Conservation (phyloP, 2,888 invertebrate species). For the Lycocerus yunnanus region DNA sequence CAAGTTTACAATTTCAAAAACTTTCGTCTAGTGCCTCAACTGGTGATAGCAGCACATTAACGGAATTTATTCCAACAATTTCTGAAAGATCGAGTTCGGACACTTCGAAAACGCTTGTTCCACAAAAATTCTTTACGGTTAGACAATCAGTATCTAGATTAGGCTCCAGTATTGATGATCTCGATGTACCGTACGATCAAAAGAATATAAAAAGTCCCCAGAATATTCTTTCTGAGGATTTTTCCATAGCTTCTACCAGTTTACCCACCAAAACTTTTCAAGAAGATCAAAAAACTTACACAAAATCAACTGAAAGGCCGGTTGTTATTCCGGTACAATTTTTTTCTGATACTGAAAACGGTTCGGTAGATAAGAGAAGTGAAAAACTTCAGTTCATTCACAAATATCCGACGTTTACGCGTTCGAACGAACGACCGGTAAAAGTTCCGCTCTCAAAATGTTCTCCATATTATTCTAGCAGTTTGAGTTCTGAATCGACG, state of each 20-base stretch:
- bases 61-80: conserved; percentile 74
- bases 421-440: conserved; percentile 50
- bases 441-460: conserved; percentile 65
- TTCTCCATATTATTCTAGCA: conserved; percentile 77
- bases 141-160: conserved; percentile 43
- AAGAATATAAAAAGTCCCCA: conserved; percentile 49
- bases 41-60: conserved; percentile 56
- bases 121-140: conserved; percentile 55
- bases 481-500: conserved; percentile 74
- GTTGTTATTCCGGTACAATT: conserved; percentile 59
- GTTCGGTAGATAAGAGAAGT: conserved; percentile 56
- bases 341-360: conserved; percentile 56
- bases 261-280: conserved; percentile 26
- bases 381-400: conserved; percentile 51
- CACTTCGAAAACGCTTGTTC: conserved; percentile 73
- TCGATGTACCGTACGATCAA: conserved; percentile 41
- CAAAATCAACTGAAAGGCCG: conserved; percentile 60
- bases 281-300: conserved; percentile 46
- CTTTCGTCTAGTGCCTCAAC: conserved; percentile 51
- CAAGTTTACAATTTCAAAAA: conserved; percentile 52
- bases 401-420: conserved; percentile 44
- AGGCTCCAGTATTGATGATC: conserved; percentile 51
- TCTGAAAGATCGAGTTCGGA: conserved; percentile 80
- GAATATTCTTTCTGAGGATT: conserved; percentile 53
- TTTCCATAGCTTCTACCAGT: conserved; percentile 42